Evolutionary conservation across 2,797 vertebrate genomes (phyloP).

Genomic region (Rhynchotus rufescens): DNA sequence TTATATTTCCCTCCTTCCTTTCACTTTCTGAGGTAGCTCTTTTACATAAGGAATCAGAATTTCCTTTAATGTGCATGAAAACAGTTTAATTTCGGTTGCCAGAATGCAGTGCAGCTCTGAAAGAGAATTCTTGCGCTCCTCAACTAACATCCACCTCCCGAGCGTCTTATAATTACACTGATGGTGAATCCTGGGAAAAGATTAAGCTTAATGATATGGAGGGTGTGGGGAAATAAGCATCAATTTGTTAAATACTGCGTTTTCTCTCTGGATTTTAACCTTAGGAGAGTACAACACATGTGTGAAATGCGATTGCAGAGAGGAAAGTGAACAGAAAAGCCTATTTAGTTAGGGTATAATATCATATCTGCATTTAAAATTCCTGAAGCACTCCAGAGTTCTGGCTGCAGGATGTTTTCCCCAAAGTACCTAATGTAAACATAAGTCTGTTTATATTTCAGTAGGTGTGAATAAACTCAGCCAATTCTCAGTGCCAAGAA

Average conservation of each 20-base stretch:
- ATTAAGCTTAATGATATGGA: conserved; percentile 33
- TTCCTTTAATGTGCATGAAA: conserved; percentile 45
- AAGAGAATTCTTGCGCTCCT: conserved; percentile 37
- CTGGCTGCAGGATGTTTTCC: conserved; percentile 53
- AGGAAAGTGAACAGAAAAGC: conserved; percentile 21
- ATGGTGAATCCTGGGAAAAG: conserved; percentile 38
- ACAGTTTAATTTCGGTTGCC: conserved; percentile 48
- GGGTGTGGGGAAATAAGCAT: conserved; percentile 5
- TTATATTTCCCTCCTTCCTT: background rate
- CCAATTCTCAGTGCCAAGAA: conserved; percentile 49
- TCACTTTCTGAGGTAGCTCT: background rate
- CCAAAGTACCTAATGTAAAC: conserved; percentile 39
- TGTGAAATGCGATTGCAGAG: conserved; percentile 46
- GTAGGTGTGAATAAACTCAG: conserved; percentile 59
- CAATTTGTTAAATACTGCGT: conserved; percentile 53
- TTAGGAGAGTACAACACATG: conserved; percentile 33
- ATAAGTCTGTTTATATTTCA: conserved; percentile 60
- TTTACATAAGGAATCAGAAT: conserved; percentile 9
- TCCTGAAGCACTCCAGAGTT: conserved; percentile 37
- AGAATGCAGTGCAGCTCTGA: conserved; percentile 51
- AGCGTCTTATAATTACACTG: conserved; percentile 48
- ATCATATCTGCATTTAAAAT: conserved; percentile 63
- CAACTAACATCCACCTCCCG: conserved; percentile 50
- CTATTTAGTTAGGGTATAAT: conserved; percentile 28
- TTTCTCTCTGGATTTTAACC: conserved; percentile 57